phyloP scores from a whole-genome alignment of 1,140 invertebrate species.

The Neotoxoptera formosana region DNA sequence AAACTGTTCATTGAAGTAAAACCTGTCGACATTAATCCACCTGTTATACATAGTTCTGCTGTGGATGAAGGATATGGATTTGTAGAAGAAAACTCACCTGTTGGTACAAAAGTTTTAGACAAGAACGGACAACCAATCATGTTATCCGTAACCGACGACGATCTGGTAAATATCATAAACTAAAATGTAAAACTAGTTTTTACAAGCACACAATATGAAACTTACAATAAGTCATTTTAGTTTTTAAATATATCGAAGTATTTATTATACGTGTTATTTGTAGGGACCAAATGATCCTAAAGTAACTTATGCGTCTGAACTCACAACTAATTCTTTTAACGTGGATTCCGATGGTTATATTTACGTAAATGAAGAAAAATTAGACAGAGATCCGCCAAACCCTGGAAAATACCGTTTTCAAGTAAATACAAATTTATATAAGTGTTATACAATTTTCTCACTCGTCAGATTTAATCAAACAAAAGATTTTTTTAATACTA shows the following conservation, averaged over 20 bases:
- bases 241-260: not conserved
- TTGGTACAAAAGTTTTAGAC: constrained; percentile 82
- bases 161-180: constrained; percentile 72
- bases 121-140: constrained; percentile 72
- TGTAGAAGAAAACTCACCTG: constrained; percentile 84
- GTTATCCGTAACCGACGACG: constrained; percentile 79
- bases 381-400: constrained; percentile 88
- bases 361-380: constrained; percentile 80
- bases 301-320: constrained; percentile 80
- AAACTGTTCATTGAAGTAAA: constrained; percentile 82
- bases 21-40: constrained; percentile 84
- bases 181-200: not conserved
- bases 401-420: constrained; percentile 83
- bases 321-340: constrained; percentile 84
- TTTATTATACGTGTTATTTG: not conserved
- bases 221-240: not conserved
- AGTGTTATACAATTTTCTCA: not conserved
- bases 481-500: constrained; percentile 25
- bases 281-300: constrained; percentile 74
- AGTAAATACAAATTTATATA: constrained; percentile 63
- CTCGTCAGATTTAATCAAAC: not conserved
- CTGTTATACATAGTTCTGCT: constrained; percentile 75
- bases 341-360: constrained; percentile 78
- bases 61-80: constrained; percentile 71
- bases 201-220: not conserved